phyloP scores from a whole-genome alignment of 2,797 vertebrate species.

The Picus viridis region DNA sequence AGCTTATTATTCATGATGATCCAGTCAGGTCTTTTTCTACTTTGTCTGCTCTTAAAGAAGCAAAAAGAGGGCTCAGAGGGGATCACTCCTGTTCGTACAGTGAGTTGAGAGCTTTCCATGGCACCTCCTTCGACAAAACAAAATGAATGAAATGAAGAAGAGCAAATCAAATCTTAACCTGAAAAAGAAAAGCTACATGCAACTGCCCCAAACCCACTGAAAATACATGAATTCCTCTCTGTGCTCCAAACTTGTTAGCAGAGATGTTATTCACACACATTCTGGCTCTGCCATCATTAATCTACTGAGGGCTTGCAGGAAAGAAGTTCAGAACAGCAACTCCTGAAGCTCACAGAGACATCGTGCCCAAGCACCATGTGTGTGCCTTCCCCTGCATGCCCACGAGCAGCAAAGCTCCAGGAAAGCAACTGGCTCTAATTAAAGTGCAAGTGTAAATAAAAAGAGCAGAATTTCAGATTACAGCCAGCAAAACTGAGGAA shows the following conservation, averaged over 20 bases:
- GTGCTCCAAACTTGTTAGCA: not conserved
- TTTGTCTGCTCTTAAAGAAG: slow-evolving; percentile 13
- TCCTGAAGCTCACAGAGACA: not conserved
- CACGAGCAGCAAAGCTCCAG: not conserved
- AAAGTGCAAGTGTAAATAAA: slow-evolving; percentile 71
- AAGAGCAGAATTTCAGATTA: slow-evolving; percentile 65
- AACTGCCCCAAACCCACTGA: not conserved
- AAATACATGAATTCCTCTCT: slow-evolving; percentile 1
- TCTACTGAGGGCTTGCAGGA: not conserved
- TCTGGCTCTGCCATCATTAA: not conserved
- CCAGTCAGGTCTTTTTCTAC: slow-evolving; percentile 48
- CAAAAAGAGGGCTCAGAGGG: slow-evolving; percentile 11
- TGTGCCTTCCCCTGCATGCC: not conserved
- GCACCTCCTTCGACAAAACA: not conserved
- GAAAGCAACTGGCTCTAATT: slow-evolving; percentile 41
- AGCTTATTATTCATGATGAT: not conserved
- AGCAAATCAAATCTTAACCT: slow-evolving; percentile 3
- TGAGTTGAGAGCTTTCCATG: not conserved
- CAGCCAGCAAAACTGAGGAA: slow-evolving; percentile 65
- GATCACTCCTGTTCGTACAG: slow-evolving; percentile 31
- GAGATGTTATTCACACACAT: not conserved
- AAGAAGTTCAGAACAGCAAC: not conserved
- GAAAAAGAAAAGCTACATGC: not conserved
- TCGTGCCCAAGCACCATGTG: not conserved
- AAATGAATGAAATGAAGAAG: not conserved